Percentiles rank a stretch among this genome's conserved stretches.
Conservation (phyloP, 2,113 vertebrate genomes). For the Charadrius vociferus region DNA sequence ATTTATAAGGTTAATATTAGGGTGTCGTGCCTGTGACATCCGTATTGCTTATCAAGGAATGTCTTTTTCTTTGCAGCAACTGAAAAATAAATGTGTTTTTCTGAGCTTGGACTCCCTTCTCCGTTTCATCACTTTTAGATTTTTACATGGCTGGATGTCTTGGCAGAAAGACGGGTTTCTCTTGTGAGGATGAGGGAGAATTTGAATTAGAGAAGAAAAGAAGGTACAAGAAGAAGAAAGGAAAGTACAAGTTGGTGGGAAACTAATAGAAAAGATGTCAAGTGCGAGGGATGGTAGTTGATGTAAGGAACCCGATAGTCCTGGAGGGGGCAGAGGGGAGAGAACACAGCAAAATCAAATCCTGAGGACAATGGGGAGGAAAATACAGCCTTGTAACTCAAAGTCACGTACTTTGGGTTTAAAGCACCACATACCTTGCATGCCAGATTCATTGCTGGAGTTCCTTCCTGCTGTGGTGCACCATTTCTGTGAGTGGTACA, state of each 20-base stretch:
- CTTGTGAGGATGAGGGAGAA: not conserved
- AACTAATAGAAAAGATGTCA: not conserved
- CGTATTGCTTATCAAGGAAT: not conserved
- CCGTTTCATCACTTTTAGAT: not conserved
- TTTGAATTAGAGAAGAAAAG: not conserved
- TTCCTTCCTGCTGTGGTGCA: not conserved
- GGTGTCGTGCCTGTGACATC: not conserved
- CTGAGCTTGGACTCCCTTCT: not conserved
- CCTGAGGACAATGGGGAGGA: not conserved
- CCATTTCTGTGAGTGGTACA: not conserved
- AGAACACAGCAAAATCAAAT: not conserved
- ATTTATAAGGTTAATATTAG: not conserved
- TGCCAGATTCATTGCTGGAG: not conserved
- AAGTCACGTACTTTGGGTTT: not conserved
- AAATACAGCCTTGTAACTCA: not conserved
- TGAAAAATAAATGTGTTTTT: not conserved
- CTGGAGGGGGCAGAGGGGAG: not conserved
- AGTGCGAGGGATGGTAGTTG: not conserved
- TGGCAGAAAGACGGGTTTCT: not conserved
- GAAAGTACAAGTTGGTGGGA: not conserved
- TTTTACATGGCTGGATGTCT: not conserved
- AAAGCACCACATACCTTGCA: not conserved
- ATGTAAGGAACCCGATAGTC: not conserved
- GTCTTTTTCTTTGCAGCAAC: not conserved
- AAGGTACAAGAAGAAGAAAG: not conserved